Percentiles rank a stretch among this genome's conserved stretches.
Conservation (phyloP, 2,797 vertebrate species). For the Sciurus carolinensis region DNA sequence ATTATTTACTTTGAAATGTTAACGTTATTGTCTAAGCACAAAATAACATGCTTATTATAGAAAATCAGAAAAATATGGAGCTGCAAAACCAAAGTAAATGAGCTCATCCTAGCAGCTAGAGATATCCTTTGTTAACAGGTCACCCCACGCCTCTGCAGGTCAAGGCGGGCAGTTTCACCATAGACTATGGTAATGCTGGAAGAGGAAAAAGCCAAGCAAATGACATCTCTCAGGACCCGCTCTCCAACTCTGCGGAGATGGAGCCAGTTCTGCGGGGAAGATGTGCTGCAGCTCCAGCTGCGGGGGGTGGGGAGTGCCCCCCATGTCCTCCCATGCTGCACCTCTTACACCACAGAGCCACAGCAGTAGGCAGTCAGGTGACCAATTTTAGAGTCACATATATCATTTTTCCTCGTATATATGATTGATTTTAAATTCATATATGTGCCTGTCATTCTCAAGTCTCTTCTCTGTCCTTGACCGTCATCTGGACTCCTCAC, state of each 20-base stretch:
- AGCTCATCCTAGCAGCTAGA: not conserved
- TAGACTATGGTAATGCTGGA: not conserved
- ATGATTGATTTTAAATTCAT: not conserved
- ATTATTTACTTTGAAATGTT: constrained; percentile 33
- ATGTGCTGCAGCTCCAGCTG: not conserved
- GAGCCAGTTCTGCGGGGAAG: too few relatives aligned
- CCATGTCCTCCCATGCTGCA: rapidly evolving
- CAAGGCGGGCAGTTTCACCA: not conserved
- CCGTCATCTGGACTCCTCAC: not conserved
- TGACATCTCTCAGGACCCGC: too few relatives aligned
- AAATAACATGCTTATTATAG: constrained; percentile 20
- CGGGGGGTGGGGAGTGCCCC: too few relatives aligned
- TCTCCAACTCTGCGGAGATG: too few relatives aligned
- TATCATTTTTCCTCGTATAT: not conserved
- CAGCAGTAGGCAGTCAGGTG: not conserved
- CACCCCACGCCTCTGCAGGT: not conserved
- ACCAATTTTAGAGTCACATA: not conserved
- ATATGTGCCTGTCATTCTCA: not conserved
- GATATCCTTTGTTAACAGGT: not conserved
- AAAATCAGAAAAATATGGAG: constrained; percentile 28
- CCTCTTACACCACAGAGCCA: not conserved
- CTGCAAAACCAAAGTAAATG: not conserved
- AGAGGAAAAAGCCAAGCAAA: not conserved
- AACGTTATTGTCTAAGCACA: not conserved
- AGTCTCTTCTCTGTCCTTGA: not conserved